Evolutionary conservation across 1,140 invertebrate species (phyloP).

Genomic region (Zaprionus ornatus): DNA sequence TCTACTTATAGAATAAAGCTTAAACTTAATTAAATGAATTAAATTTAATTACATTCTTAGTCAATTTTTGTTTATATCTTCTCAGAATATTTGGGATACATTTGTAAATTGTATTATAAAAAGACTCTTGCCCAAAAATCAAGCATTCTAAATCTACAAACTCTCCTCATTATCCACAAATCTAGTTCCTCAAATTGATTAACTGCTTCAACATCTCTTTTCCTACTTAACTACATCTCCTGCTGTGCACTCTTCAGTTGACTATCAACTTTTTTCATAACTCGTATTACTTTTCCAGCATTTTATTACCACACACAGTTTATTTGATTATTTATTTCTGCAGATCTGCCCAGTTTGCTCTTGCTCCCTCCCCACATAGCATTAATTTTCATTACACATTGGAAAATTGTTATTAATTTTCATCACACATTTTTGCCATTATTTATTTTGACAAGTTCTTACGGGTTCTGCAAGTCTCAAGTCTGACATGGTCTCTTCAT

Average conservation of each 20-base stretch:
- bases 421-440: conserved; percentile 11
- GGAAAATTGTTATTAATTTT: conserved; percentile 12
- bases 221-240: not conserved
- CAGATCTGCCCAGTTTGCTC: not conserved
- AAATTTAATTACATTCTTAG: too few relatives aligned
- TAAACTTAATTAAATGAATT: too few relatives aligned
- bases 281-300: not conserved
- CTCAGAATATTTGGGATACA: too few relatives aligned
- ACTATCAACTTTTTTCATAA: not conserved
- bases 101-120: too few relatives aligned
- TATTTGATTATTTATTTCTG: not conserved
- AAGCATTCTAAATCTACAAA: too few relatives aligned
- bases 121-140: too few relatives aligned
- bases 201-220: not conserved
- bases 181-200: too few relatives aligned
- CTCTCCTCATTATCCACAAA: too few relatives aligned
- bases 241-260: too few relatives aligned
- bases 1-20: too few relatives aligned
- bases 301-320: not conserved
- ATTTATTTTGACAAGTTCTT: conserved; percentile 34
- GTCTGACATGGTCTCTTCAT: conserved; percentile 38
- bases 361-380: not conserved
- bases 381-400: conserved; percentile 12
- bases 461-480: conserved; percentile 21
- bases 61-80: too few relatives aligned